These are phyloP conservation scores for Lutraria lutraria DNA, from an alignment of 2,888 invertebrate species.

Conservation along the genomic window DNA sequence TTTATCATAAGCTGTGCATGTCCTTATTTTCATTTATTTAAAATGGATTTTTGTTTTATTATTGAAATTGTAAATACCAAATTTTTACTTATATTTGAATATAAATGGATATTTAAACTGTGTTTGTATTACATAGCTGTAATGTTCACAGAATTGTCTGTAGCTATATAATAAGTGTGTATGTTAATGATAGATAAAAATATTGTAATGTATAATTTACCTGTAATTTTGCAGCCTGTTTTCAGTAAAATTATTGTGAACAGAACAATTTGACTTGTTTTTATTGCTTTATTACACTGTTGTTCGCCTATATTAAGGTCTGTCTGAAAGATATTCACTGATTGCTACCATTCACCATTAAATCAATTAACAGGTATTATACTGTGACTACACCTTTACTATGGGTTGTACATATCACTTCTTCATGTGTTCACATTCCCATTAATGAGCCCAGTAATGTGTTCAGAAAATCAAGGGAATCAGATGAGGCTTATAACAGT, in stretches of 20 bases:
- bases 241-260: conserved; percentile 17
- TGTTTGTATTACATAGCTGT: background rate
- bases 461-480: too few species aligned
- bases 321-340: too few species aligned
- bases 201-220: background rate
- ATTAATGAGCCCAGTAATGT: too few species aligned
- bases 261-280: background rate
- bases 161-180: conserved; percentile 13
- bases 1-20: conserved; percentile 4
- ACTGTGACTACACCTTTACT: too few species aligned
- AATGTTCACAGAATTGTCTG: conserved; percentile 3
- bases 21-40: conserved; percentile 6
- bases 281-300: background rate
- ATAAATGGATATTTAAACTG: conserved; percentile 10
- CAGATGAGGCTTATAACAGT: too few species aligned
- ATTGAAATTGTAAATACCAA: conserved; percentile 7
- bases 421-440: too few species aligned
- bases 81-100: conserved; percentile 19
- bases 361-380: too few species aligned
- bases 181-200: background rate
- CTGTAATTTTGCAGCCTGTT: background rate
- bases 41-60: background rate
- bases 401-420: too few species aligned
- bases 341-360: too few species aligned
- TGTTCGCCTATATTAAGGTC: background rate